These are phyloP conservation scores for Leptinotarsa lineolata DNA, from an alignment of 1,140 invertebrate species.

Conservation along the genomic window DNA sequence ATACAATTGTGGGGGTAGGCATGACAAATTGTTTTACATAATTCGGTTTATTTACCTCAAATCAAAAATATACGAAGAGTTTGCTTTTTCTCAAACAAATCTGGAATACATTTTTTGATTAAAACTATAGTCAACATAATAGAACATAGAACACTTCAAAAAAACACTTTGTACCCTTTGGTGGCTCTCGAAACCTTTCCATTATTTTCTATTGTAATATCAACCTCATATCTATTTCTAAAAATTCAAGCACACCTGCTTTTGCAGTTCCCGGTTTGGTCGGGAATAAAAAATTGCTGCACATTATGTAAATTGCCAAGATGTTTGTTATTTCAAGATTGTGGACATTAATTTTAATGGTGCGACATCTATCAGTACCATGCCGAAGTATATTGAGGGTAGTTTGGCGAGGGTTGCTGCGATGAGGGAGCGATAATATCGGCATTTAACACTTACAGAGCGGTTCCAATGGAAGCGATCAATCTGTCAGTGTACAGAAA, in stretches of 20 bases:
- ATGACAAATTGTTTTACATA: too few species aligned
- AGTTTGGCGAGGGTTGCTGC: slow-evolving; percentile 29
- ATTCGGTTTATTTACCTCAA: too few species aligned
- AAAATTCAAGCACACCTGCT: background rate
- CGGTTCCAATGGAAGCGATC: background rate
- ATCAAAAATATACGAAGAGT: too few species aligned
- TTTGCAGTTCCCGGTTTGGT: background rate
- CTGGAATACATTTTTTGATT: background rate
- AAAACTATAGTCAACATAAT: background rate
- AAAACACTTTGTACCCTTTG: background rate
- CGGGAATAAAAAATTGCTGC: slow-evolving; percentile 40
- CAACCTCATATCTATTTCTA: background rate
- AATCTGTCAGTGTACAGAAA: background rate
- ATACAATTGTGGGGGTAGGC: too few species aligned
- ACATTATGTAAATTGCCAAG: slow-evolving; percentile 45
- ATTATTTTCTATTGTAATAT: background rate
- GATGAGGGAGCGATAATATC: slow-evolving; percentile 36
- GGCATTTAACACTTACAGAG: slow-evolving; percentile 23
- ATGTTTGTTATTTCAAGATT: slow-evolving; percentile 36
- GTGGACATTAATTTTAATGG: slow-evolving; percentile 44
- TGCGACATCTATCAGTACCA: slow-evolving; percentile 45
- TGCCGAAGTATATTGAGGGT: slow-evolving; percentile 34
- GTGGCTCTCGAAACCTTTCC: background rate
- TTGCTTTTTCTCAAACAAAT: too few species aligned
- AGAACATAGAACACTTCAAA: background rate